Evolutionary conservation across 2,888 invertebrate genomes (phyloP), one percentile per base, ranked within the genome.

Genomic region (Cordilura impudica): DNA sequence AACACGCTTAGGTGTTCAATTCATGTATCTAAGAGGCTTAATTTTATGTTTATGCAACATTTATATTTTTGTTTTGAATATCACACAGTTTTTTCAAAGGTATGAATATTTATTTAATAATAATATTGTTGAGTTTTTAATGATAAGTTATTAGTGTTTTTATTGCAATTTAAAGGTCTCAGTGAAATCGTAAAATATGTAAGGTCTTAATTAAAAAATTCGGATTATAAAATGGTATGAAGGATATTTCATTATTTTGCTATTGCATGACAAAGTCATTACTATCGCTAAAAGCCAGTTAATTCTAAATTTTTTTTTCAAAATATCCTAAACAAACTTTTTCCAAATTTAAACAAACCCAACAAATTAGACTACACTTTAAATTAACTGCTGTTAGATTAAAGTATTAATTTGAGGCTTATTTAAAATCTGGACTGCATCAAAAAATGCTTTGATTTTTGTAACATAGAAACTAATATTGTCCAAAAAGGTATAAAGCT

Each of bases 181-280:
- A n/a, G n/a, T n/a, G n/a, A n/a, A n/a, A n/a, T n/a, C n/a, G 47
- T 2, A 0, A 26, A 45, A 16, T 7, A n/a, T 14, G 2, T 45
- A 19, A 47, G n/a, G n/a, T n/a, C n/a, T n/a, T n/a, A n/a, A n/a
- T n/a, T n/a, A 39, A 49, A 29, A 47, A 19, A 2, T 31, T 47
- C 19, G n/a, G 8, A 10, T 61, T 61, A 49, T 63, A 49, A 19
- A 63, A 63, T 35, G 29, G 49, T 35, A 49, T 18, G 49, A 31
- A 61, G 61, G 45, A 61, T 61, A 45, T 60, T 60, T 60, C 29
- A 23, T n/a, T n/a, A n/a, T n/a, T n/a, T n/a, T n/a, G n/a, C n/a
- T n/a, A n/a, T n/a, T n/a, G n/a, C n/a, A n/a, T n/a, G n/a, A n/a
- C n/a, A n/a, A n/a, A n/a, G n/a, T n/a, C n/a, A n/a, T n/a, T n/a